Conservation (phyloP, 2,113 vertebrate species). For the Arvicanthis niloticus region DNA sequence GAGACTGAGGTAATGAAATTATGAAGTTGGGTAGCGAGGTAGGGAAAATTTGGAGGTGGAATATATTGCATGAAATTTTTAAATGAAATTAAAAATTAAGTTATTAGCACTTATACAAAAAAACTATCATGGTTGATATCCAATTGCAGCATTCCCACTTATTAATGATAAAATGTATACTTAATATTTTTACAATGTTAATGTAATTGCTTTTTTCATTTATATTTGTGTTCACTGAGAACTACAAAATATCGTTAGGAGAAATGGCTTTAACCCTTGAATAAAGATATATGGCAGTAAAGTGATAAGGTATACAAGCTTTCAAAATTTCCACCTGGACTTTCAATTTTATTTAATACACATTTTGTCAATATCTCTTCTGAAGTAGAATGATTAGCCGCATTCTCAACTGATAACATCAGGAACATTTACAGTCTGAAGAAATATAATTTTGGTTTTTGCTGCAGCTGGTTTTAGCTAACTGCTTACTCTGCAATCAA, state of each 20-base stretch:
- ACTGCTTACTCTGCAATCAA: neutral
- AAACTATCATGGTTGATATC: neutral
- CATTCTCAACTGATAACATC: neutral
- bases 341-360: neutral
- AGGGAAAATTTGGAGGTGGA: neutral
- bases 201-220: neutral
- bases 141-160: neutral
- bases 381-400: neutral
- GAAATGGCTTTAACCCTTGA: neutral
- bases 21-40: too few species aligned
- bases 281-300: neutral
- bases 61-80: neutral
- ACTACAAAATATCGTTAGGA: neutral
- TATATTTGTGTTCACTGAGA: neutral
- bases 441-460: neutral
- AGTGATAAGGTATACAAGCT: neutral
- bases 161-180: neutral
- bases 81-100: neutral
- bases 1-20: neutral
- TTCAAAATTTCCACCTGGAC: neutral
- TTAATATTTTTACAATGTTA: conserved; percentile 15
- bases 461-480: neutral
- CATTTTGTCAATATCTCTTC: neutral
- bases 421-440: neutral
- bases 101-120: neutral